Base-by-base conservation (phyloP, 1,140 invertebrate genomes). In the Triops cancriformis region DNA sequence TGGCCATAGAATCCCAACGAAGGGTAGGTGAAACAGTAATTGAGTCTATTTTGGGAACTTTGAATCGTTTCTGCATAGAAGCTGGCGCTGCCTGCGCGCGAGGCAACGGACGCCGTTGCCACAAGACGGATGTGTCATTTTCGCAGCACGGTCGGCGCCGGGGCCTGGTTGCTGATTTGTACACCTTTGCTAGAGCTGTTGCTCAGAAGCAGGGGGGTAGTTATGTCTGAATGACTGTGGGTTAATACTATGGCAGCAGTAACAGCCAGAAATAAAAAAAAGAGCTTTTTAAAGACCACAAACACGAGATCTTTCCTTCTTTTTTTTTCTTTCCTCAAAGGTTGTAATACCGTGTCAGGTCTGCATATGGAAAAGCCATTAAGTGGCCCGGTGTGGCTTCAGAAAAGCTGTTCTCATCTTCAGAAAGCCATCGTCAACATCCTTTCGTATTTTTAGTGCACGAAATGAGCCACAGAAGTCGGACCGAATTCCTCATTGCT, bases 361-460 rank as follows among this genome's bases (percentile, higher is more conserved):
- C 51, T 64, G 51, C 51, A 64, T 64, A 64, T 64, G 51, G 51
- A 64, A 64, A 64, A 64, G 51, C 51, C 51, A 64, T 64, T 64
- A 64, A 64, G 51, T 64, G 51, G 51, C 51, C 51, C 51, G 23
- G 51, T 23, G 51, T 64, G 18, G 51, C 51, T 18, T 64, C 3
- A 10, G 23, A 23, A 23, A 18, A 64, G 51, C 51, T 64, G 14
- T 64, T 23, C 51, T 64, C 51, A 64, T 64, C 51, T 23, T 64
- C 51, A 64, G 51, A 64, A 64, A 64, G 31, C 31, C 31, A 37
- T 23, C 51, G 18, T 64, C 51, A 10, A 64, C 51, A 64, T 64
- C 51, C 51, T 64, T 64, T 64, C 10, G 51, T 64, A 64, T 64
- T 64, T 64, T 64, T 64, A 64, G 51, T 18, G 2, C 23, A 64